A percentile compares a stretch with the other conserved stretches of the same genome.
Evolutionary conservation across 2,113 vertebrate species (phyloP).

Genomic region (Entomyzon cyanotis): DNA sequence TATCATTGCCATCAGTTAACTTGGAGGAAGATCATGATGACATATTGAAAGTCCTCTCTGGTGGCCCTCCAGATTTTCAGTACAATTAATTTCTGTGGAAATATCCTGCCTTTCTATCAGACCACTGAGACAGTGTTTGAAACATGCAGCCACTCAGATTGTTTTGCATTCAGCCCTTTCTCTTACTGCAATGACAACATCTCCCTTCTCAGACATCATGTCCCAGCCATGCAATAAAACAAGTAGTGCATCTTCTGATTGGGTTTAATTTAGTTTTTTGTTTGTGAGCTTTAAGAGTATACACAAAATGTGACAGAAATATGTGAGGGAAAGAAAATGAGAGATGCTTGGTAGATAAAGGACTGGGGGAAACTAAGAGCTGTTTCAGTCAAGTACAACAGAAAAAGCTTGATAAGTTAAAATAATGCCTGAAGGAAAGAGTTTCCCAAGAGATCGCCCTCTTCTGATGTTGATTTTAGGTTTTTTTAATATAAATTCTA

Average conservation of each 20-base stretch:
- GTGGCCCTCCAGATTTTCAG: neutral
- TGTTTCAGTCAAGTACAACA: neutral
- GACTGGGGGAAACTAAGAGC: neutral
- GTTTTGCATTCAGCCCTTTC: neutral
- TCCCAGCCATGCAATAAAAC: neutral
- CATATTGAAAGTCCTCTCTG: neutral
- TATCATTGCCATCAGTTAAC: too few species aligned
- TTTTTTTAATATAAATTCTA: neutral
- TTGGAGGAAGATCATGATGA: neutral
- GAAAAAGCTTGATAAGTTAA: neutral
- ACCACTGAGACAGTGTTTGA: accelerated
- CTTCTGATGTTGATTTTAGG: neutral
- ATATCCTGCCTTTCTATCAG: neutral
- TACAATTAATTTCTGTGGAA: neutral
- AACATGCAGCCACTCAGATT: neutral
- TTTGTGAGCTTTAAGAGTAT: neutral
- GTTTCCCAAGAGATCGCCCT: neutral
- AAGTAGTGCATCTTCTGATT: neutral
- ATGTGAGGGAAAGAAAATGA: neutral
- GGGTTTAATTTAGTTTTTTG: neutral
- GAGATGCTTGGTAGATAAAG: neutral
- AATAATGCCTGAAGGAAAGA: neutral
- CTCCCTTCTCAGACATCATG: neutral
- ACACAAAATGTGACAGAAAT: neutral
- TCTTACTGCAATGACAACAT: neutral